Evolutionary conservation across 2,113 vertebrate species (phyloP), one percentile per base, ranked within the genome.

Genomic region (Oostethus manadensis): DNA sequence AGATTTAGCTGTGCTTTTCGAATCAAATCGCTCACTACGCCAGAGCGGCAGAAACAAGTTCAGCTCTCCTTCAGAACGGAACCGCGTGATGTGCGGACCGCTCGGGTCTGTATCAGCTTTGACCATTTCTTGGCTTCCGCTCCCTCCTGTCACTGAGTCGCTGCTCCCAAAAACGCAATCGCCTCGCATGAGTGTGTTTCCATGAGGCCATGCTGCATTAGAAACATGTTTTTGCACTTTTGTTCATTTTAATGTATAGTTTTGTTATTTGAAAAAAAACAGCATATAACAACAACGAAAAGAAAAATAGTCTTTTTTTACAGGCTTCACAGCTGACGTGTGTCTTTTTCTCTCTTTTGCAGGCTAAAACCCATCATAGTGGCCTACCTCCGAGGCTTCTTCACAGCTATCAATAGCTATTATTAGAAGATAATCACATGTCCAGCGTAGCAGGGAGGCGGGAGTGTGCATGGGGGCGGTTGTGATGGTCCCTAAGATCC

Each of bases 151-250:
- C 76, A 72, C 76, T 76, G 58, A 64, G 65, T 68, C 55, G 50
- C 45, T 18, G 60, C 61, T 78, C 86, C n/a, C 82, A 82, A 83
- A 85, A 86, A 78, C 63, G 78, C 66, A 77, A 84, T 86, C 82
- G 79, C 65, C 63, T 69, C 71, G 74, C 84, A 81, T 82, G 70
- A 56, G 43, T 80, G 81, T 74, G 70, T 71, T 58, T 72, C 29
- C 51, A n/a, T 38, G 35, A 35, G 29, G 16, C 29, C 51, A 38
- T 40, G 8, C 33, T n/a, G n/a, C 3, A 35, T 26, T 53, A 33
- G 29, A 53, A 68, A 59, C 45, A 63, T 1, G 5, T 5, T 33
- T 33, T 33, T 33, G 8, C 8, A 33, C 7, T 13, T 42, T 35
- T 35, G 7, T 35, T 35, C 5, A 42, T 42, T 42, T 42, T 14